Evolutionary conservation across 2,888 invertebrate species (phyloP).

Genomic region (Eumacrocentrus americanus): DNA sequence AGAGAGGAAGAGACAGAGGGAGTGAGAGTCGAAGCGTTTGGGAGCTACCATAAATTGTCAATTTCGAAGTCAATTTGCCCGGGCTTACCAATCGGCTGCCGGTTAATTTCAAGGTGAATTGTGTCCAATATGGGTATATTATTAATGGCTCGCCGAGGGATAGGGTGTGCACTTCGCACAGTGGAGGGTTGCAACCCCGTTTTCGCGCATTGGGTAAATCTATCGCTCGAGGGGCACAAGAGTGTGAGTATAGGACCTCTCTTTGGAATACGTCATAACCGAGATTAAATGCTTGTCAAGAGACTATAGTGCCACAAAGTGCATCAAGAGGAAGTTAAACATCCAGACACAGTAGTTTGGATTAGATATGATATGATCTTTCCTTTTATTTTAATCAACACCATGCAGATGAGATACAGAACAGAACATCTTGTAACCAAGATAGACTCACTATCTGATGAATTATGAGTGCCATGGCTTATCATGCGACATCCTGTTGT

Average conservation of each 20-base stretch:
- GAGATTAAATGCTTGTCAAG: conserved; percentile 13
- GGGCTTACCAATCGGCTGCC: conserved; percentile 61
- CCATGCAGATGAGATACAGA: neutral
- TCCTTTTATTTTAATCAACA: conserved; percentile 9
- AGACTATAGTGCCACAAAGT: neutral
- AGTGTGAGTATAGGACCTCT: neutral
- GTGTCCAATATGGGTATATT: conserved; percentile 63
- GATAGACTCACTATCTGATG: conserved; percentile 44
- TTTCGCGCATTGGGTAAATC: conserved; percentile 59
- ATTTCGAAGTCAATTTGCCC: conserved; percentile 62
- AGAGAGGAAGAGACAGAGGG: conserved; percentile 16
- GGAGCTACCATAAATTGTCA: conserved; percentile 56
- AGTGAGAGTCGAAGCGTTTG: conserved; percentile 28
- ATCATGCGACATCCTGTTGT: conserved; percentile 47
- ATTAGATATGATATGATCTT: neutral
- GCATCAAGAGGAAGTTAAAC: conserved; percentile 25
- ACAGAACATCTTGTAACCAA: conserved; percentile 14
- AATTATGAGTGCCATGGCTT: conserved; percentile 46
- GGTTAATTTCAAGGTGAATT: conserved; percentile 63
- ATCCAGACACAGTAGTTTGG: conserved; percentile 3
- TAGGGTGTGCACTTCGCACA: conserved; percentile 49
- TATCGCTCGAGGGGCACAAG: conserved; percentile 53
- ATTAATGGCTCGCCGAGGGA: conserved; percentile 56
- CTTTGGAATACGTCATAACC: conserved; percentile 31
- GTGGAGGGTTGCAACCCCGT: conserved; percentile 58